Evolutionary conservation across 2,113 vertebrate species (phyloP).

Genomic region (Ceuthmochares aereus): DNA sequence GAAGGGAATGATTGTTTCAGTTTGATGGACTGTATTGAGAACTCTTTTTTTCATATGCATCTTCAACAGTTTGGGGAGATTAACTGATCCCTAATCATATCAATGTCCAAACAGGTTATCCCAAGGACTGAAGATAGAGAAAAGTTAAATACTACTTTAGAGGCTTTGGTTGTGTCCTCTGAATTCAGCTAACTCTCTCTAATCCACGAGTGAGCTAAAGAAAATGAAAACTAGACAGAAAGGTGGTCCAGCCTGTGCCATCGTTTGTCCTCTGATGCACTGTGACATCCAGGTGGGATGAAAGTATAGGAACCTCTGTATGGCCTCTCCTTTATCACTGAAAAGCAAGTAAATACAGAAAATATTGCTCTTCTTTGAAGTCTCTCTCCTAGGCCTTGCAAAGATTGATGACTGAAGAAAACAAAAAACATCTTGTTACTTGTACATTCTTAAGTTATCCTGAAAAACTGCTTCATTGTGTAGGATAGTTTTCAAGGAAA

Average conservation of each 20-base stretch:
- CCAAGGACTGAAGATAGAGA: background rate
- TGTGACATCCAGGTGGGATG: background rate
- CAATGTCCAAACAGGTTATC: background rate
- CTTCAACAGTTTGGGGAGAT: background rate
- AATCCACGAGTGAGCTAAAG: background rate
- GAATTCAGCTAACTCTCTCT: background rate
- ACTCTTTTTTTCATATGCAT: background rate
- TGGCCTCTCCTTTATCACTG: background rate
- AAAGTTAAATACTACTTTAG: background rate
- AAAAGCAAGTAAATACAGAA: background rate
- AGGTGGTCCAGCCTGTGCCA: background rate
- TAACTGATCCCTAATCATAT: background rate
- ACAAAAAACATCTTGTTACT: background rate
- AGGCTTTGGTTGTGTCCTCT: background rate
- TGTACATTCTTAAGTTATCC: background rate
- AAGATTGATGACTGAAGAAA: background rate
- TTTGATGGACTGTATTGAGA: background rate
- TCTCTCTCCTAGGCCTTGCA: background rate
- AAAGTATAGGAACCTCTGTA: background rate
- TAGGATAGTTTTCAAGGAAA: background rate
- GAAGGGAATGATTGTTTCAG: background rate
- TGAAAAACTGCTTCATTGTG: accelerated
- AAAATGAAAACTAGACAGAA: background rate
- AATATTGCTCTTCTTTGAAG: background rate
- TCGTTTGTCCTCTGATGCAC: background rate